Conservation (phyloP, 2,113 vertebrate species). For the Synchiropus splendidus region DNA sequence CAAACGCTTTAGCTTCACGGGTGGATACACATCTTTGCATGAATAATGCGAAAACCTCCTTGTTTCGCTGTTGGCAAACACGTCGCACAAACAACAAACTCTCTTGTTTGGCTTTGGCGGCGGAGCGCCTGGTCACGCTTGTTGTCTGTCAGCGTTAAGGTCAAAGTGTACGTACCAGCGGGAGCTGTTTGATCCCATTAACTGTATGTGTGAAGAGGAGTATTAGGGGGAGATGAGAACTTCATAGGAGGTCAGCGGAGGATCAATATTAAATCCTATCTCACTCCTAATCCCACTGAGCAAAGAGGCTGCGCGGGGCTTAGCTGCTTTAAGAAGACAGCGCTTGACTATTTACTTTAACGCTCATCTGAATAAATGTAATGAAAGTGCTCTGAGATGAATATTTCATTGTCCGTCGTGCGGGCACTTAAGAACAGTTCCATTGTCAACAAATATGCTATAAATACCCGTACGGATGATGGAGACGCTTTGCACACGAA, state of each 20-base stretch:
- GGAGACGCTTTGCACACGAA: slow-evolving; percentile 23
- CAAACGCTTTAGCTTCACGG: slow-evolving; percentile 11
- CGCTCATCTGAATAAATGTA: slow-evolving; percentile 47
- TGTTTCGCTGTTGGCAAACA: background rate
- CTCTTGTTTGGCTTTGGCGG: background rate
- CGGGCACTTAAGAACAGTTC: slow-evolving; percentile 26
- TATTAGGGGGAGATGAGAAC: slow-evolving; percentile 64
- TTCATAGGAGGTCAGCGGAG: slow-evolving; percentile 61
- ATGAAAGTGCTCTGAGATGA: slow-evolving; percentile 35
- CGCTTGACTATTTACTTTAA: slow-evolving; percentile 52
- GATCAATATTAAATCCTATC: slow-evolving; percentile 68
- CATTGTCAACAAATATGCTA: slow-evolving; percentile 40
- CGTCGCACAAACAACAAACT: background rate
- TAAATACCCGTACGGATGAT: slow-evolving; percentile 47
- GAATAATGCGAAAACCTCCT: slow-evolving; percentile 11
- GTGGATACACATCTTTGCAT: background rate
- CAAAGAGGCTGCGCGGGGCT: slow-evolving; percentile 33
- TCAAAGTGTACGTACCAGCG: slow-evolving; percentile 38
- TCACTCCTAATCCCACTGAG: slow-evolving; percentile 61
- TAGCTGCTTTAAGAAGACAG: slow-evolving; percentile 40
- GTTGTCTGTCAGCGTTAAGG: slow-evolving; percentile 30
- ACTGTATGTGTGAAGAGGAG: slow-evolving; percentile 51
- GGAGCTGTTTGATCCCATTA: slow-evolving; percentile 59
- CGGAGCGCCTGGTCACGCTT: slow-evolving; percentile 6
- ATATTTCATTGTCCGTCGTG: slow-evolving; percentile 31